phyloP scores from a whole-genome alignment of 2,888 invertebrate species.

The Lagria hirta region DNA sequence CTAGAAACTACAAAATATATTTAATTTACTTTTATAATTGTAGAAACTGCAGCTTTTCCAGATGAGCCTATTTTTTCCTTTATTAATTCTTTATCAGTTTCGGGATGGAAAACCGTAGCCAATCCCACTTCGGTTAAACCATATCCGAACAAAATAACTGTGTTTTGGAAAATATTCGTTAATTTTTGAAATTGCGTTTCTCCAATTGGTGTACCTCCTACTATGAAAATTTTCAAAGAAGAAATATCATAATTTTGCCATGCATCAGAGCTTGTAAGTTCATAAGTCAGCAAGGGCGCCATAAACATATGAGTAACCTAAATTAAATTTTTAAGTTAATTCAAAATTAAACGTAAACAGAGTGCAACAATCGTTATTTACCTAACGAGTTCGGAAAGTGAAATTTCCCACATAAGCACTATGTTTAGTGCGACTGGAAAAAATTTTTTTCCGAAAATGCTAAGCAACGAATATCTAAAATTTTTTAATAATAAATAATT shows the following conservation, averaged over 20 bases:
- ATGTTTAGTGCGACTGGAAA: no score
- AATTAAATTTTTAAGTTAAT: neutral
- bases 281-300: conserved; percentile 31
- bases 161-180: conserved; percentile 41
- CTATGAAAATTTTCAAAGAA: conserved; percentile 25
- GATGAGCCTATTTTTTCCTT: conserved; percentile 15
- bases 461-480: no score
- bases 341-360: neutral
- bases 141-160: conserved; percentile 46
- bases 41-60: conserved; percentile 18
- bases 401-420: no score
- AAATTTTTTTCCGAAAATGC: no score
- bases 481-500: no score
- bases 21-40: conserved; percentile 10
- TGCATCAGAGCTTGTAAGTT: conserved; percentile 28
- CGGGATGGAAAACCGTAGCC: conserved; percentile 27
- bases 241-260: conserved; percentile 28
- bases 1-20: conserved; percentile 10
- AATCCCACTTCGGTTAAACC: conserved; percentile 53
- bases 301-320: conserved; percentile 24
- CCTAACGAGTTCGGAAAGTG: no score
- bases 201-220: conserved; percentile 36
- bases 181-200: conserved; percentile 29
- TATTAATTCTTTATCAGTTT: neutral
- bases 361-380: no score